Evolutionary conservation across 2,797 vertebrate genomes (phyloP).

Genomic region (Halcyon chelicuti): DNA sequence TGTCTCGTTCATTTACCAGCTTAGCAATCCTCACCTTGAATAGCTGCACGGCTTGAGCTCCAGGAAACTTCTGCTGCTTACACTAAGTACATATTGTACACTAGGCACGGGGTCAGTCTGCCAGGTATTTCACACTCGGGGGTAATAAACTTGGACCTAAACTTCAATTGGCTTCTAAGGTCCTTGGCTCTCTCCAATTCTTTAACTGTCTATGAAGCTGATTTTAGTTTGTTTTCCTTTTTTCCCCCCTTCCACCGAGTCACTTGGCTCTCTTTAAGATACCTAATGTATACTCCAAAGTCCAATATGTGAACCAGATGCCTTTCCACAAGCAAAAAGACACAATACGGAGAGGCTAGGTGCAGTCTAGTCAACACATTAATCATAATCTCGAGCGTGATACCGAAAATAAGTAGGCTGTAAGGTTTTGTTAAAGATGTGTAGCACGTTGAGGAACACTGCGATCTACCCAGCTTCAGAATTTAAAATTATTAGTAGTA

Average conservation of each 20-base stretch:
- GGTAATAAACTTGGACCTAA: not conserved
- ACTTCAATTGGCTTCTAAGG: not conserved
- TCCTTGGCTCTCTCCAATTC: not conserved
- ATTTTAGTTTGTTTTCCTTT: not conserved
- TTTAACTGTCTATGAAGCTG: not conserved
- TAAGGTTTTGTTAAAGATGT: not conserved
- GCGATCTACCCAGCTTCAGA: not conserved
- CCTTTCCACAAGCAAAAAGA: not conserved
- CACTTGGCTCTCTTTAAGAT: not conserved
- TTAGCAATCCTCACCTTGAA: conserved; percentile 53
- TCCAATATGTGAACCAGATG: not conserved
- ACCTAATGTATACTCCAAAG: not conserved
- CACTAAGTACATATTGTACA: not conserved
- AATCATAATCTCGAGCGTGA: not conserved
- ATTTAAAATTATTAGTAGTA: not conserved
- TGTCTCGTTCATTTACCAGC: not conserved
- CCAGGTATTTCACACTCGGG: not conserved
- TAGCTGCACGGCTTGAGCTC: not conserved
- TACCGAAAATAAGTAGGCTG: not conserved
- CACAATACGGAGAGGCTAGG: not conserved
- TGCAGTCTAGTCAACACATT: not conserved
- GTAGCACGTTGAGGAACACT: not conserved
- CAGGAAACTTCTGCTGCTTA: conserved; percentile 17
- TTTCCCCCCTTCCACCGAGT: conserved; percentile 6
- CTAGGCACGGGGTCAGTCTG: not conserved